Evolutionary conservation across 2,113 vertebrate genomes (phyloP).

Genomic region (Accipiter cooperii): DNA sequence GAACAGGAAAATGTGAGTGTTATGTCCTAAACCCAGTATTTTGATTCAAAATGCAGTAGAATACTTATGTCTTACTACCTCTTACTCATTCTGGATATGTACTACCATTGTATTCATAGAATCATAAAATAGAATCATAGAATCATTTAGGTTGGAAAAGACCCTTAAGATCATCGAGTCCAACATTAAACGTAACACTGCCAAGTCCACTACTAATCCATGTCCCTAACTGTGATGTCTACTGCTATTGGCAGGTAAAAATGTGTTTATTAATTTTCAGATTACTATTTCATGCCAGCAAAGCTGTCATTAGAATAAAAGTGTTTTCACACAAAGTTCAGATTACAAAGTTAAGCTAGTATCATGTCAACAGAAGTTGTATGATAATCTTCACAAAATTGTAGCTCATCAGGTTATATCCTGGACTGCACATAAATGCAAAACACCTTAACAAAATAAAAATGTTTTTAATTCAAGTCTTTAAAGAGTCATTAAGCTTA

Average conservation of each 20-base stretch:
- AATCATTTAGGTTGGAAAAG: neutral
- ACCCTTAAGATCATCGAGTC: accelerated
- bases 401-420: neutral
- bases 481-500: neutral
- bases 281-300: neutral
- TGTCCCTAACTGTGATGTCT: neutral
- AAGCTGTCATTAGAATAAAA: neutral
- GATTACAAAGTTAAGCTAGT: neutral
- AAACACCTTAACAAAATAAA: neutral
- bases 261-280: neutral
- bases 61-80: neutral
- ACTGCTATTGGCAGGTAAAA: neutral
- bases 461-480: neutral
- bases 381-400: neutral
- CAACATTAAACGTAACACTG: accelerated
- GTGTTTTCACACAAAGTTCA: neutral
- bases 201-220: neutral
- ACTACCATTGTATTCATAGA: neutral
- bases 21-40: neutral
- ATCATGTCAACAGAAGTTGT: neutral
- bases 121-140: neutral
- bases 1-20: neutral
- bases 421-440: neutral
- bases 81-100: neutral
- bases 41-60: neutral